Conservation (phyloP, 2,113 vertebrate genomes). For the Anarrhichthys ocellatus region DNA sequence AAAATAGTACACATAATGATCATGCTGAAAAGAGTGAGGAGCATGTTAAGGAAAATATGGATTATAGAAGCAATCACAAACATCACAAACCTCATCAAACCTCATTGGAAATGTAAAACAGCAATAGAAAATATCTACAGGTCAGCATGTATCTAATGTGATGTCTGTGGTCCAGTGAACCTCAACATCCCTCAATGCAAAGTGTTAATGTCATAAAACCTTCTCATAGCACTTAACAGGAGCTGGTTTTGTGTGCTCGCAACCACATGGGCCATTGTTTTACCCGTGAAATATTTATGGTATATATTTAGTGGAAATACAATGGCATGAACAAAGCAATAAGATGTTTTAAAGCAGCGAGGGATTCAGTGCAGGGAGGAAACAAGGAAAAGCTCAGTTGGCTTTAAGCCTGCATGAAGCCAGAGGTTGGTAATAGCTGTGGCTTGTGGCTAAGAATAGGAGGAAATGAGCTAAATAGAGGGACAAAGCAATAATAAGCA, state of each 20-base stretch:
- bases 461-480: not conserved
- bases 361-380: conserved; percentile 25
- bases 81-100: not conserved
- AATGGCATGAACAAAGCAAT: conserved; percentile 21
- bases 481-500: not conserved
- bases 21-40: conserved; percentile 97
- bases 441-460: conserved; percentile 4
- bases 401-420: conserved; percentile 7
- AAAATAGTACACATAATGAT: conserved; percentile 99
- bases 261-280: conserved; percentile 57
- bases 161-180: not conserved
- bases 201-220: conserved; percentile 33
- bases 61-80: not conserved
- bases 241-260: conserved; percentile 28
- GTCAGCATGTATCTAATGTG: not conserved
- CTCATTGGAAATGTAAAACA: not conserved
- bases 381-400: conserved; percentile 3
- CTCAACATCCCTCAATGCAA: conserved; percentile 1
- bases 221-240: conserved; percentile 54
- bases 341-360: conserved; percentile 5
- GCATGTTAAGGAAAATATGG: conserved; percentile 80
- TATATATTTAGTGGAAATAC: conserved; percentile 53
- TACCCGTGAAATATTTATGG: conserved; percentile 62
- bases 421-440: conserved; percentile 8
- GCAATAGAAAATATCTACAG: not conserved